Evolutionary conservation across 2,113 vertebrate genomes (phyloP).

Genomic region (Alaudala cheleensis): DNA sequence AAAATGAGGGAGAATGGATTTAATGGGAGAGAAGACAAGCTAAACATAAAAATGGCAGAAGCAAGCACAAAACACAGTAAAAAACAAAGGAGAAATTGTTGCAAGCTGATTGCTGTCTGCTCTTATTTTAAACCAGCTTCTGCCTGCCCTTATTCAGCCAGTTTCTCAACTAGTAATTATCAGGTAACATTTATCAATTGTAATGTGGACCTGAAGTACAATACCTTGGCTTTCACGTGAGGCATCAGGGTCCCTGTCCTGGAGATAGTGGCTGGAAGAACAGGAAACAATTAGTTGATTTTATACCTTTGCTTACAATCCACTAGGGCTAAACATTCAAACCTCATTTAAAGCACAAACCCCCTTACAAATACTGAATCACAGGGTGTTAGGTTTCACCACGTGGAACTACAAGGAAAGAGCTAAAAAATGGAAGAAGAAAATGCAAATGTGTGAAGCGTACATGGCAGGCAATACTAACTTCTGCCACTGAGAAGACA

Average conservation of each 20-base stretch:
- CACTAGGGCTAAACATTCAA: not conserved
- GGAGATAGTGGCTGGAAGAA: slow-evolving; percentile 75
- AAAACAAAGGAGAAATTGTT: not conserved
- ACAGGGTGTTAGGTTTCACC: not conserved
- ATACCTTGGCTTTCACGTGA: slow-evolving; percentile 73
- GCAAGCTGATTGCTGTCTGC: not conserved
- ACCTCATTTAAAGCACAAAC: not conserved
- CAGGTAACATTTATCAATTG: not conserved
- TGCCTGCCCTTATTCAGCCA: not conserved
- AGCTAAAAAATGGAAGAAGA: not conserved
- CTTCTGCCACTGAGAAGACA: not conserved
- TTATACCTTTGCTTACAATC: not conserved
- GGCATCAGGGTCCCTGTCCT: slow-evolving; percentile 79
- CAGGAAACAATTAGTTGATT: not conserved
- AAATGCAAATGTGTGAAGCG: not conserved
- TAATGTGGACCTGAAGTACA: not conserved
- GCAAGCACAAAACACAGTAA: not conserved
- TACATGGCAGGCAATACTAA: not conserved
- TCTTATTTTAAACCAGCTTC: not conserved
- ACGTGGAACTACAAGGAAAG: not conserved
- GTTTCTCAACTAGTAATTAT: not conserved
- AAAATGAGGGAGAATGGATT: not conserved
- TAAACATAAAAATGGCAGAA: not conserved
- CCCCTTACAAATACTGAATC: not conserved
- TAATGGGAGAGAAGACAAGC: not conserved